Conservation (phyloP, 2,113 vertebrate species). For the Bufo gargarizans region DNA sequence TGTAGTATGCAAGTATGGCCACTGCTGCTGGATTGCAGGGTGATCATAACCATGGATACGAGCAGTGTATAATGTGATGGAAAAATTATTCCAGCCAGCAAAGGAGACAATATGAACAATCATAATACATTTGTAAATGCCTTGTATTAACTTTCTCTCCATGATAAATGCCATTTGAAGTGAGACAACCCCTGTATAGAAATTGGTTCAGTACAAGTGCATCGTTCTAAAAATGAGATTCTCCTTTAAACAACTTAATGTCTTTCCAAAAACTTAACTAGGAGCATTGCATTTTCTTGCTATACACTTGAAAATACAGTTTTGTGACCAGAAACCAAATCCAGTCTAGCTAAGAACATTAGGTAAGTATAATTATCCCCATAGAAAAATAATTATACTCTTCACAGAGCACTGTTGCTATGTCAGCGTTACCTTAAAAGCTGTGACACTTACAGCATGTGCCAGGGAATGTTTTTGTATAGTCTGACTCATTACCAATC, state of each 20-base stretch:
- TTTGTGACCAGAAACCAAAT: neutral
- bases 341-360: neutral
- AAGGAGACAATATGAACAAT: too few species aligned
- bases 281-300: neutral
- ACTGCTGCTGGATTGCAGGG: too few species aligned
- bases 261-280: neutral
- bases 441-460: neutral
- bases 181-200: too few species aligned
- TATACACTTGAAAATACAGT: neutral
- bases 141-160: too few species aligned
- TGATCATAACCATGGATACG: too few species aligned
- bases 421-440: slow-evolving; percentile 31
- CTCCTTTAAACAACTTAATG: neutral
- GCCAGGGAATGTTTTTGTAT: slow-evolving; percentile 39
- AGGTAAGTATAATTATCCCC: slow-evolving; percentile 15
- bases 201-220: neutral
- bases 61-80: too few species aligned
- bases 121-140: too few species aligned
- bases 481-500: slow-evolving; percentile 43
- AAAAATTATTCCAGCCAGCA: too few species aligned
- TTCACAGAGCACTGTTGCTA: neutral
- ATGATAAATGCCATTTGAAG: too few species aligned
- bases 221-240: neutral
- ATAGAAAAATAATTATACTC: slow-evolving; percentile 16
- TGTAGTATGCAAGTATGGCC: too few species aligned